phyloP scores from a whole-genome alignment of 92 coral and sea anemone genomes.

The Zoanthus solanderi region DNA sequence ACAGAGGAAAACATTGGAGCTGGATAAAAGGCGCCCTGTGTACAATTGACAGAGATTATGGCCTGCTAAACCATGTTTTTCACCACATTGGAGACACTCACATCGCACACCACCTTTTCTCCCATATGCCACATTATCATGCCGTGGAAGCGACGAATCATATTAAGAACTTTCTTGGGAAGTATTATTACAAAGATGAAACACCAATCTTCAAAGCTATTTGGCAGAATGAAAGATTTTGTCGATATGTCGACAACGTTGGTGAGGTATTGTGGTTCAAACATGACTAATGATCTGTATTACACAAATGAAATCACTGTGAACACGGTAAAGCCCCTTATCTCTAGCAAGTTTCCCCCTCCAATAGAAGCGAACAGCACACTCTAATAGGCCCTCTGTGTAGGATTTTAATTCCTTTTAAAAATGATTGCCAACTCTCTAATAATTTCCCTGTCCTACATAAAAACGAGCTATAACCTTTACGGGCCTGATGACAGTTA shows the following conservation, averaged over 20 bases:
- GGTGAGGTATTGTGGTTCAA: constrained; percentile 69
- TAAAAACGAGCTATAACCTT: too few relatives aligned
- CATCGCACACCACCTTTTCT: constrained; percentile 66
- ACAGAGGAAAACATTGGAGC: constrained; percentile 65
- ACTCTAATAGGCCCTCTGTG: too few relatives aligned
- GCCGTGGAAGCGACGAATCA: constrained; percentile 67
- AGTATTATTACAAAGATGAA: constrained; percentile 61
- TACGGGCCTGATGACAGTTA: too few relatives aligned
- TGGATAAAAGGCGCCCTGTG: constrained; percentile 78
- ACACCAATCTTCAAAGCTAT: constrained; percentile 69
- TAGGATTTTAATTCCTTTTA: too few relatives aligned
- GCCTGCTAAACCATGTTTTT: constrained; percentile 65
- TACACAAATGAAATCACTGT: too few relatives aligned
- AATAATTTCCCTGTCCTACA: too few relatives aligned
- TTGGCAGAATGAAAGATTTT: constrained; percentile 69
- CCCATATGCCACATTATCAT: constrained; percentile 72
- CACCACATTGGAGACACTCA: constrained; percentile 78
- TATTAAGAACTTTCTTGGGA: constrained; percentile 57
- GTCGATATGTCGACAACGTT: constrained; percentile 66
- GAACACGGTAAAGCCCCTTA: too few relatives aligned
- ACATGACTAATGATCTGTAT: constrained; percentile 28
- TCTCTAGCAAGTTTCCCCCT: too few relatives aligned
- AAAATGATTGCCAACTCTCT: too few relatives aligned
- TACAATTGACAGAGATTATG: constrained; percentile 72
- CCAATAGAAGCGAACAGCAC: too few relatives aligned